Conservation (phyloP, 1,140 invertebrate genomes). For the roundworm (Caenorhabditis elegans) region DNA sequence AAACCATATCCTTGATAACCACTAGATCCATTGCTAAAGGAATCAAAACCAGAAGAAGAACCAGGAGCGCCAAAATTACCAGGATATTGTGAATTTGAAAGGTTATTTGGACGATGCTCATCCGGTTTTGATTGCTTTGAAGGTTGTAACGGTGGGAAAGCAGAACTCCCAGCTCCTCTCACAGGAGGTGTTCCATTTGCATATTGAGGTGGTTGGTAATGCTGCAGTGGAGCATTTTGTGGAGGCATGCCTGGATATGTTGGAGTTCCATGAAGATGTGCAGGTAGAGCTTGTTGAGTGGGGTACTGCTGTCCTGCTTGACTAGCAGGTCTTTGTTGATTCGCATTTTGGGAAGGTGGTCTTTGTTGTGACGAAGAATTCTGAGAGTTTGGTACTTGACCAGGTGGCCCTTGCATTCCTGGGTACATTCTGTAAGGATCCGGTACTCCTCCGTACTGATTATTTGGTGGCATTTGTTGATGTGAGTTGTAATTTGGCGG, state of each 20-base stretch:
- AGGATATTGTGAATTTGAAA: not conserved
- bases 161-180: not conserved
- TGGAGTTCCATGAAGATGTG: not conserved
- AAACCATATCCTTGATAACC: not conserved
- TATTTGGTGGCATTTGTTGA: not conserved
- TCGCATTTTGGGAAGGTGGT: not conserved
- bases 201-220: not conserved
- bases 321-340: not conserved
- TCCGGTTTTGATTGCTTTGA: not conserved
- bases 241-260: not conserved
- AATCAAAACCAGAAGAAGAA: not conserved
- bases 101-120: not conserved
- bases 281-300: not conserved
- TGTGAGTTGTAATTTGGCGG: not conserved
- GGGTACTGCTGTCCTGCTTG: not conserved
- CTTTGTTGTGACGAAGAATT: not conserved
- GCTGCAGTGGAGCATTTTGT: not conserved
- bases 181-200: not conserved
- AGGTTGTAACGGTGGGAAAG: not conserved
- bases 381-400: not conserved
- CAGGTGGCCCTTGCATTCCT: not conserved
- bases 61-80: not conserved
- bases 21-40: not conserved
- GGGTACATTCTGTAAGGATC: not conserved
- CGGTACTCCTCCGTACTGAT: not conserved